Evolutionary conservation across 2,797 vertebrate genomes (phyloP), one percentile per base, ranked within the genome.

Genomic region (Typhlichthys subterraneus): DNA sequence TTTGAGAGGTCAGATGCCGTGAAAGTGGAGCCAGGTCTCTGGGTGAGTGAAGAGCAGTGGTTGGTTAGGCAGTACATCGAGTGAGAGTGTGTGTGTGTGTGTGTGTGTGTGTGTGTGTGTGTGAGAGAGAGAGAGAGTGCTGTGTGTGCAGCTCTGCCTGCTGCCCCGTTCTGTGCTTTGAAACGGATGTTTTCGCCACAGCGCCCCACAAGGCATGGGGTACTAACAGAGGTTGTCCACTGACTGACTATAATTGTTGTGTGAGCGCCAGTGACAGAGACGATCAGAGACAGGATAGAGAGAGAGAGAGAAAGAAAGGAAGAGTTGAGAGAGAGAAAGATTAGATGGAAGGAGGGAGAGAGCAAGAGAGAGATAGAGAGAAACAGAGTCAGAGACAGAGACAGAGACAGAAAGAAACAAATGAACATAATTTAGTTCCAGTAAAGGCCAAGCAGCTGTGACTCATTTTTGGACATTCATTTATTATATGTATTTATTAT

Each of bases 191-290:
- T 86, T 81, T 76, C 78, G 77, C 85, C 80, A 82, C 75, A 73
- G 56, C 46, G 84, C 84, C 86, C 86, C 85, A 83, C 29, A 77
- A 82, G 85, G 74, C 85, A 77, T 82, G 80, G 78, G 79, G 85
- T 82, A 87, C 85, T 86, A 89, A 86, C 85, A 78, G 84, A 85
- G 81, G 79, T 81, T 86, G 86, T 84, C 85, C 85, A 88, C 82
- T 84, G 78, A 80, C 81, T 87, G 82, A 84, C 85, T 88, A 76
- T 76, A 61, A 48, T 73, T 79, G 82, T 80, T 87, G 85, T 83
- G 80, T 42, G 70, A 79, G 67, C 65, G 76, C 79, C 85, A 85
- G 73, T 13, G 29, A 33, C 11, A 31, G 53, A 47, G 15, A 23
- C 17, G 9, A 12, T 17, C 12, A 17, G 14, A 57, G 42, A 23